These are phyloP conservation scores for Petrocephalus schoutedeni DNA, from an alignment of 2,797 vertebrate genomes.

Conservation along the genomic window DNA sequence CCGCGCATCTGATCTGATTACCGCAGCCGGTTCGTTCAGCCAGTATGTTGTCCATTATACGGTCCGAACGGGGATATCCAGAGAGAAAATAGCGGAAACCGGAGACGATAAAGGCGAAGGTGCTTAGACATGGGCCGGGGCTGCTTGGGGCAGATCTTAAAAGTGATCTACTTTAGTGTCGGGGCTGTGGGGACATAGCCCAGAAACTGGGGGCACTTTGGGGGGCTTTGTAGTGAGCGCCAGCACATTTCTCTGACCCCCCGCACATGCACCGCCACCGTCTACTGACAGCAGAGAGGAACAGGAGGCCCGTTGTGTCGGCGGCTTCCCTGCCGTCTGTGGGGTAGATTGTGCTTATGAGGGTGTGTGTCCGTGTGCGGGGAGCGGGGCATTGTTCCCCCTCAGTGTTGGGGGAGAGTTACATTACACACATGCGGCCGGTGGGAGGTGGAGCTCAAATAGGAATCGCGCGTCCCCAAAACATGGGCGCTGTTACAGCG, in stretches of 20 bases:
- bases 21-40: conserved; percentile 59
- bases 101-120: conserved; percentile 63
- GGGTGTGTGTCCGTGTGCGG: not conserved
- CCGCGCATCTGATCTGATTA: conserved; percentile 79
- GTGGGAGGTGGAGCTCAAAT: not conserved
- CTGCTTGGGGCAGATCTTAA: conserved; percentile 51
- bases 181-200: not conserved
- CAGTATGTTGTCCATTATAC: conserved; percentile 68
- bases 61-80: conserved; percentile 56
- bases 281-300: not conserved
- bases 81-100: conserved; percentile 60
- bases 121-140: conserved; percentile 56
- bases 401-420: not conserved
- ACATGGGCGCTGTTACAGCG: not conserved
- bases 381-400: not conserved
- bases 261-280: conserved; percentile 32
- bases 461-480: not conserved
- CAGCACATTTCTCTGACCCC: conserved; percentile 36
- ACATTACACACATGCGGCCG: not conserved
- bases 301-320: not conserved
- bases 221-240: conserved; percentile 38
- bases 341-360: not conserved
- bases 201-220: not conserved
- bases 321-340: not conserved
- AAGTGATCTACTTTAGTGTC: not conserved